Percentiles rank a stretch among this genome's conserved stretches.
phyloP scores from a whole-genome alignment of 2,113 vertebrate species.

The Dendropsophus ebraccatus region DNA sequence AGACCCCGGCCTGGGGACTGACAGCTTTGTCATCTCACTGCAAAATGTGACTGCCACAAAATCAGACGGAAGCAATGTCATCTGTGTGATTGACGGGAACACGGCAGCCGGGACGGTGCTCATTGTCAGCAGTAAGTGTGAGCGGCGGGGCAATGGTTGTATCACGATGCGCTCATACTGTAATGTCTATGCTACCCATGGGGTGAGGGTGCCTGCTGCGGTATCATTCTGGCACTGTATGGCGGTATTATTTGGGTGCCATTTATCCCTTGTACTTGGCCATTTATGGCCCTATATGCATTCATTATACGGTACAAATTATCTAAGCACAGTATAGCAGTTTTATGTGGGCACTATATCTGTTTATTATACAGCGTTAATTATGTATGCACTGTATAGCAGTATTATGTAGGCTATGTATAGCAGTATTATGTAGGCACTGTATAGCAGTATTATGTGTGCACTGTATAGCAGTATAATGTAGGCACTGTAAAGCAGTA shows the following conservation, averaged over 20 bases:
- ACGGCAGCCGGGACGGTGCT: constrained; percentile 12
- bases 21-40: constrained; percentile 53
- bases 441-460: too few species aligned
- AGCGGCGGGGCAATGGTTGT: neutral
- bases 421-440: neutral
- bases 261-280: neutral
- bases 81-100: constrained; percentile 33
- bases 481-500: too few species aligned
- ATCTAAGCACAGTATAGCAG: neutral
- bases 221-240: too few species aligned
- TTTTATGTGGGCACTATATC: neutral
- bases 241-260: too few species aligned
- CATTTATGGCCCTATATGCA: neutral
- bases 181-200: too few species aligned
- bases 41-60: constrained; percentile 45
- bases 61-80: neutral
- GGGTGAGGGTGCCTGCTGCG: neutral
- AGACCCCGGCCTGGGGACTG: neutral
- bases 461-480: too few species aligned
- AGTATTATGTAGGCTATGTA: neutral
- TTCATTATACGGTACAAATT: neutral
- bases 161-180: too few species aligned
- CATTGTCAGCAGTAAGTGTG: constrained; percentile 72
- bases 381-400: neutral
- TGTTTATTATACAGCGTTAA: neutral